Evolutionary conservation across 2,797 vertebrate species (phyloP).

Genomic region (Falco berigora): DNA sequence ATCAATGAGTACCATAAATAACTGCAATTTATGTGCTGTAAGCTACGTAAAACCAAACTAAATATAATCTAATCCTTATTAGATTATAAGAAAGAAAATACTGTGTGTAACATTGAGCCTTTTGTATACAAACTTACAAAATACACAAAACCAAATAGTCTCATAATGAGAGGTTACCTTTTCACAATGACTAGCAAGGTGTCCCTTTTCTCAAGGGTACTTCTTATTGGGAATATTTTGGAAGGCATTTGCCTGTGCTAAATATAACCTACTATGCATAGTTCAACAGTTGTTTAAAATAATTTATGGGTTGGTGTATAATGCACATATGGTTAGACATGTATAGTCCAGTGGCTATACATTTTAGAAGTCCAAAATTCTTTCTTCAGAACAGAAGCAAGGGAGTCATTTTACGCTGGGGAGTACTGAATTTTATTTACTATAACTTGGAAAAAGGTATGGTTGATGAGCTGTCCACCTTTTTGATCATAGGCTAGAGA

Average conservation of each 20-base stretch:
- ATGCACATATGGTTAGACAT: not conserved
- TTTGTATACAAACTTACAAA: not conserved
- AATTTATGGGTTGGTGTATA: not conserved
- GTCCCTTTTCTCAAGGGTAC: not conserved
- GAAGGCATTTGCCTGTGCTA: not conserved
- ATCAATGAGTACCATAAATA: not conserved
- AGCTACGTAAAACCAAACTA: not conserved
- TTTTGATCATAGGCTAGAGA: not conserved
- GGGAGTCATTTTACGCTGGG: not conserved
- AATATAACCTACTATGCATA: not conserved
- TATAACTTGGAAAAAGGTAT: not conserved
- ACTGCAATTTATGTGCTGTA: not conserved
- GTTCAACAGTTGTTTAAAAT: not conserved
- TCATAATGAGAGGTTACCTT: not conserved
- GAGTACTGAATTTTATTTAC: not conserved
- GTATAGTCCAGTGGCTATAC: not conserved
- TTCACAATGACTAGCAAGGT: not conserved
- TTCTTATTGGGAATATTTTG: not conserved
- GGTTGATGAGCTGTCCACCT: not conserved
- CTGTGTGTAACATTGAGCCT: not conserved
- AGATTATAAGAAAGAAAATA: not conserved
- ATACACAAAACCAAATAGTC: not conserved
- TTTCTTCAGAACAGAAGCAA: not conserved
- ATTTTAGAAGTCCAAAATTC: not conserved
- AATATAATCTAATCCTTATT: not conserved